Percentiles rank a stretch among this genome's conserved stretches.
These are phyloP conservation scores for Mimachlamys varia DNA, from an alignment of 2,888 invertebrate genomes.

Conservation along the genomic window DNA sequence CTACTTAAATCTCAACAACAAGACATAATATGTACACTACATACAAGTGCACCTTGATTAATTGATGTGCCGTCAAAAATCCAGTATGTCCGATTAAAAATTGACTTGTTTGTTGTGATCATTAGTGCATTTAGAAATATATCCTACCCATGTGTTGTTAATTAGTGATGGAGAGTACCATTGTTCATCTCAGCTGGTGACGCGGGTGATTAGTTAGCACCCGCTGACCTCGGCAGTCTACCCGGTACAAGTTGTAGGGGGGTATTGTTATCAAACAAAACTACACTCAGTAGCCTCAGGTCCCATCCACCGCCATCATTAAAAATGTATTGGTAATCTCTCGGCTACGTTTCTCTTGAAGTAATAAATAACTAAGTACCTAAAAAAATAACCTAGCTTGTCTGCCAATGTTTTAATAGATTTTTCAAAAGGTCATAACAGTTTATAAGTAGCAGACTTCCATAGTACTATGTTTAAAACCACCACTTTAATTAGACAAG, in stretches of 20 bases:
- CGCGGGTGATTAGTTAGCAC: not conserved
- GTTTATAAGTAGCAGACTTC: not conserved
- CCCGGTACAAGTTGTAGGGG: not conserved
- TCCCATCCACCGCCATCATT: not conserved
- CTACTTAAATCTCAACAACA: no score
- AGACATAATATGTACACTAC: not conserved
- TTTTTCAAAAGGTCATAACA: not conserved
- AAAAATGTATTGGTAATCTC: not conserved
- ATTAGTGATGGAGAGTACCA: not conserved
- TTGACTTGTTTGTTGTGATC: not conserved
- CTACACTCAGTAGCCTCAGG: not conserved
- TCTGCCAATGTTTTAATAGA: not conserved
- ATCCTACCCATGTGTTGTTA: not conserved
- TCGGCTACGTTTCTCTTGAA: not conserved
- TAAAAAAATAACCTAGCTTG: not conserved
- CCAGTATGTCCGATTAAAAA: not conserved
- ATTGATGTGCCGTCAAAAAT: not conserved
- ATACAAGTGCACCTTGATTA: not conserved
- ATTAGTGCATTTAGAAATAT: not conserved
- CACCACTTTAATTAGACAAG: no score
- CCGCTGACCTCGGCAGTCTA: not conserved
- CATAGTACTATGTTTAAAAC: not conserved
- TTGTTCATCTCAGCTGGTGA: not conserved
- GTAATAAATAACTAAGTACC: not conserved
- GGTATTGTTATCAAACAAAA: slow-evolving; percentile 9